A percentile compares a stretch with the other conserved stretches of the same genome.
Conservation (phyloP, 2,797 vertebrate genomes). For the Chelon auratus region DNA sequence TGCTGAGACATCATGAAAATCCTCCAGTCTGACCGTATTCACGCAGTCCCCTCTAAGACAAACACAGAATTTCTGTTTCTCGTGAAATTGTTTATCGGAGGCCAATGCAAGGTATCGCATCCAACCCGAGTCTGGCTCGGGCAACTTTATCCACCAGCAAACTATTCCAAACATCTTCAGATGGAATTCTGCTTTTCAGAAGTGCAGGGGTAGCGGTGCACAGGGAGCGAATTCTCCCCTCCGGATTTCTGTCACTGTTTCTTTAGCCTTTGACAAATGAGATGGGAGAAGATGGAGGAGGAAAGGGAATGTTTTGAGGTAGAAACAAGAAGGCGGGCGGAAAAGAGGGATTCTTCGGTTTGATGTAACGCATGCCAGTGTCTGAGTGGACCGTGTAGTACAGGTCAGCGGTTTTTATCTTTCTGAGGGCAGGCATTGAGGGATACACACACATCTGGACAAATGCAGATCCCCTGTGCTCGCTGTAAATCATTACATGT, state of each 20-base stretch:
- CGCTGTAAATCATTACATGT: constrained; percentile 75
- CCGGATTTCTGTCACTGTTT: constrained; percentile 78
- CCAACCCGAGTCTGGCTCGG: constrained; percentile 13
- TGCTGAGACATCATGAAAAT: constrained; percentile 15
- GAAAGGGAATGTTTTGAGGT: constrained; percentile 73
- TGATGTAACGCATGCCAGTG: constrained; percentile 83
- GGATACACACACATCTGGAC: constrained; percentile 83
- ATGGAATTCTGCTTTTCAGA: constrained; percentile 73
- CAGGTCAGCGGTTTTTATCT: constrained; percentile 84
- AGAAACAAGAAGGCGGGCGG: constrained; percentile 59
- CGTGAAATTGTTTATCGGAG: constrained; percentile 28
- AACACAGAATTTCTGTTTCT: not conserved
- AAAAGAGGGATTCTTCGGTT: constrained; percentile 75
- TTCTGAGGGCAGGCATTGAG: constrained; percentile 76
- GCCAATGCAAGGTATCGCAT: constrained; percentile 35
- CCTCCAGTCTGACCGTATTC: not conserved
- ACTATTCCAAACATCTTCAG: constrained; percentile 79
- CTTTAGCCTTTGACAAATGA: constrained; percentile 84
- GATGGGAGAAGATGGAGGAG: constrained; percentile 77
- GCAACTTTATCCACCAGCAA: constrained; percentile 59
- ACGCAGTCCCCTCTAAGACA: not conserved
- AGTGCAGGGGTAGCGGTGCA: constrained; percentile 43
- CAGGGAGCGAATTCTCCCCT: constrained; percentile 61
- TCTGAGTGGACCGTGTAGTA: constrained; percentile 68
- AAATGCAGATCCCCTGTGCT: constrained; percentile 76